Percentiles rank a stretch among this genome's conserved stretches.
These are phyloP conservation scores for Emmelina monodactyla DNA, from an alignment of 2,888 invertebrate species.

Conservation along the genomic window DNA sequence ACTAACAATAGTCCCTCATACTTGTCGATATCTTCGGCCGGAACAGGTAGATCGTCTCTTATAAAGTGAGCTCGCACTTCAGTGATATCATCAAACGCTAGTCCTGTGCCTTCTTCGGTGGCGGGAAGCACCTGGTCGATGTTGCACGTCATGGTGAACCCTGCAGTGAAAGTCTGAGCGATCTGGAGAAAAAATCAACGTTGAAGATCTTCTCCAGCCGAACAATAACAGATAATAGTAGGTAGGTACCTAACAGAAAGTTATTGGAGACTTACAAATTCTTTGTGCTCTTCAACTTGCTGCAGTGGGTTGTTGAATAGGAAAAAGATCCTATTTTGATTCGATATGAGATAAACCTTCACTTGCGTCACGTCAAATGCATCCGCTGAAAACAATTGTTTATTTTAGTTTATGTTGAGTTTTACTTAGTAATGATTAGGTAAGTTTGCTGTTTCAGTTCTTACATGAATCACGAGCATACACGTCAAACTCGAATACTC, in stretches of 20 bases:
- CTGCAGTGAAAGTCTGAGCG: slow-evolving; percentile 50
- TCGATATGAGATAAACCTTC: slow-evolving; percentile 66
- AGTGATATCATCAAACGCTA: slow-evolving; percentile 38
- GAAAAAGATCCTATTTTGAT: slow-evolving; percentile 63
- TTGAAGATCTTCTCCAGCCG: too few species aligned
- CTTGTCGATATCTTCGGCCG: slow-evolving; percentile 55
- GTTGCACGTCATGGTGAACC: slow-evolving; percentile 64
- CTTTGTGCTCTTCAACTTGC: slow-evolving; percentile 34
- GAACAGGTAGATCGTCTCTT: slow-evolving; percentile 53
- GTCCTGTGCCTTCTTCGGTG: slow-evolving; percentile 29
- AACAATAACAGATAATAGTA: too few species aligned
- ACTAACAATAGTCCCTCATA: too few species aligned
- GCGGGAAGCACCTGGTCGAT: slow-evolving; percentile 61
- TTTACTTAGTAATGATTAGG: too few species aligned
- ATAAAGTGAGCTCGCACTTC: slow-evolving; percentile 69
- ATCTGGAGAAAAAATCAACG: slow-evolving; percentile 38
- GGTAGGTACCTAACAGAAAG: too few species aligned
- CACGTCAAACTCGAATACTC: slow-evolving; percentile 67
- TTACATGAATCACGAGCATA: slow-evolving; percentile 60
- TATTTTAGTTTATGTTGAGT: too few species aligned
- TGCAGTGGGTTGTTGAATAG: slow-evolving; percentile 58
- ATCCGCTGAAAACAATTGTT: slow-evolving; percentile 35
- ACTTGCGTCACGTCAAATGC: slow-evolving; percentile 48
- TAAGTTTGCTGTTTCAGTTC: too few species aligned
- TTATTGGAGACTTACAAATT: slow-evolving; percentile 51